These are phyloP conservation scores for Platycheirus rosarum DNA, from an alignment of 2,888 invertebrate genomes.

Conservation along the genomic window DNA sequence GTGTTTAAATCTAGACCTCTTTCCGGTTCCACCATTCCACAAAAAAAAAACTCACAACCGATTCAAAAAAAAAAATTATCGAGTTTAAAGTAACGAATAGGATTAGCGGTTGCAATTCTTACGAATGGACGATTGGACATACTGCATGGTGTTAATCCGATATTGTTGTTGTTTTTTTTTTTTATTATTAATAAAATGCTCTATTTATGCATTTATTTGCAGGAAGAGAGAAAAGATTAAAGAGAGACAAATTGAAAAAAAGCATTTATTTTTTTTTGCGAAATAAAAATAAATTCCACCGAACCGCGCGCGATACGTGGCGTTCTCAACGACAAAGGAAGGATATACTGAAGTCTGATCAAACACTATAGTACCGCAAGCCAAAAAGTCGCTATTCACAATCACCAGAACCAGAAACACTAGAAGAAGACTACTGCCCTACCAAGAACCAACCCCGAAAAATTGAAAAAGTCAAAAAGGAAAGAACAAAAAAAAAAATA, in stretches of 20 bases:
- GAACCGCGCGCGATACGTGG: constrained; percentile 72
- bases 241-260: constrained; percentile 40
- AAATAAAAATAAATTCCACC: constrained; percentile 65
- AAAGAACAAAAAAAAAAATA: constrained; percentile 14
- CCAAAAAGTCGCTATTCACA: constrained; percentile 49
- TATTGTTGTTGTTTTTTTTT: constrained; percentile 35
- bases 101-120: constrained; percentile 61
- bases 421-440: constrained; percentile 23
- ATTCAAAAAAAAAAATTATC: too few species aligned
- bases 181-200: constrained; percentile 5
- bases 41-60: too few species aligned
- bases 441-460: constrained; percentile 27
- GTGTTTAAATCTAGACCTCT: constrained; percentile 6
- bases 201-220: constrained; percentile 35
- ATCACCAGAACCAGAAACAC: constrained; percentile 41
- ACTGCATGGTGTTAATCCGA: constrained; percentile 68
- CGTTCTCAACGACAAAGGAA: constrained; percentile 70
- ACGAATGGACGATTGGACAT: constrained; percentile 46
- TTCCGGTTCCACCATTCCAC: neutral
- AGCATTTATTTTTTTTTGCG: constrained; percentile 57
- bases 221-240: constrained; percentile 28
- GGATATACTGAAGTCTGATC: constrained; percentile 67
- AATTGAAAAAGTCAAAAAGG: constrained; percentile 11
- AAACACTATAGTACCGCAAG: constrained; percentile 41
- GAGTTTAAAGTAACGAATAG: constrained; percentile 37